Evolutionary conservation across 2,113 vertebrate genomes (phyloP).

Genomic region (Halichoeres trimaculatus): DNA sequence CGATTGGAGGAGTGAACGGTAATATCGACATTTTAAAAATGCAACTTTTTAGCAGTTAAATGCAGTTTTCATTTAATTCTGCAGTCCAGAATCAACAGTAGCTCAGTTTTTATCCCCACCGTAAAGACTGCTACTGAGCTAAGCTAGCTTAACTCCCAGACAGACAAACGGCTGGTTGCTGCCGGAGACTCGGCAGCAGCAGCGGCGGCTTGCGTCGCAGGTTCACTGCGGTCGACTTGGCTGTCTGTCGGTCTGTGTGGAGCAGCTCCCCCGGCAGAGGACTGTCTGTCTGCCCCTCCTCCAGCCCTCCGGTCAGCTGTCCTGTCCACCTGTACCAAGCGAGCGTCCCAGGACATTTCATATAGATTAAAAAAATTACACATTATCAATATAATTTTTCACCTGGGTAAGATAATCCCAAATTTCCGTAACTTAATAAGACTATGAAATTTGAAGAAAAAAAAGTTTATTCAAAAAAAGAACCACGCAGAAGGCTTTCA

Average conservation of each 20-base stretch:
- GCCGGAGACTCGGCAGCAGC: conserved; percentile 35
- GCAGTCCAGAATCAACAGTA: not conserved
- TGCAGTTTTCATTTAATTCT: not conserved
- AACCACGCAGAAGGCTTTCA: too few relatives aligned
- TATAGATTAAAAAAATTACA: too few relatives aligned
- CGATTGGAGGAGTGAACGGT: conserved; percentile 96
- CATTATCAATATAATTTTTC: too few relatives aligned
- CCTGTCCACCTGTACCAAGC: conserved; percentile 49
- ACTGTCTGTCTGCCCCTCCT: conserved; percentile 39
- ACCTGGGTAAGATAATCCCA: too few relatives aligned
- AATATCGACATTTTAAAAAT: conserved; percentile 91
- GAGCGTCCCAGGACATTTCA: not conserved
- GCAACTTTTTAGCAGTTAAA: not conserved
- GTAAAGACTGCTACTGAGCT: conserved; percentile 12
- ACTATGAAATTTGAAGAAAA: too few relatives aligned
- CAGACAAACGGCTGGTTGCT: conserved; percentile 36
- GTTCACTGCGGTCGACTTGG: conserved; percentile 34
- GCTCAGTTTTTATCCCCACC: not conserved
- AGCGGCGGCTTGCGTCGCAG: conserved; percentile 33
- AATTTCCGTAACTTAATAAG: too few relatives aligned
- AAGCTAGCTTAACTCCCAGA: conserved; percentile 22
- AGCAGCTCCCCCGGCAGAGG: conserved; percentile 34
- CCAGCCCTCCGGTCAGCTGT: conserved; percentile 38
- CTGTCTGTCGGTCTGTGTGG: conserved; percentile 30
- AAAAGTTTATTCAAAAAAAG: too few relatives aligned